phyloP scores from a whole-genome alignment of 2,888 invertebrate genomes.

The Papilio protenor region DNA sequence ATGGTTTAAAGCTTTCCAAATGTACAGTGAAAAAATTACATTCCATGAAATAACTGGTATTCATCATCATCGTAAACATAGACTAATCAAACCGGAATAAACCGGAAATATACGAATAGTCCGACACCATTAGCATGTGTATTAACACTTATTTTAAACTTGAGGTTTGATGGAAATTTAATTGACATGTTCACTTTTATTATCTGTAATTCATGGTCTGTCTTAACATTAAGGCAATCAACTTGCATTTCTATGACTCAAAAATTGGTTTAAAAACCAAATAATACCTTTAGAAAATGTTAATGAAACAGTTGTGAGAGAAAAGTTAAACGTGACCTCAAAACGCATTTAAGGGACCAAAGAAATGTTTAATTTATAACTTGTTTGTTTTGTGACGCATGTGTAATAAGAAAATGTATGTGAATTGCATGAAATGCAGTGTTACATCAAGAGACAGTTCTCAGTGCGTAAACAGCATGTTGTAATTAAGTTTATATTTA shows the following conservation, averaged over 20 bases:
- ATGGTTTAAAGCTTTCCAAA: neutral
- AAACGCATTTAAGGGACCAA: neutral
- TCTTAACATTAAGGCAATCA: conserved; percentile 7
- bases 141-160: neutral
- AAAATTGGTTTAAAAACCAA: neutral
- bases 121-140: neutral
- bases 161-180: neutral
- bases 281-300: neutral
- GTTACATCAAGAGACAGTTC: conserved; percentile 12
- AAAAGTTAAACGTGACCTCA: neutral
- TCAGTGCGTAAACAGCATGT: neutral
- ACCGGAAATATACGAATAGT: neutral
- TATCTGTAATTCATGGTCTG: neutral
- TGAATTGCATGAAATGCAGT: neutral
- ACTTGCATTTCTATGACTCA: neutral
- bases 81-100: neutral
- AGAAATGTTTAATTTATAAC: conserved; percentile 13
- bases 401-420: conserved; percentile 7
- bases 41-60: neutral
- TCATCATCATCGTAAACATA: neutral
- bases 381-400: conserved; percentile 2
- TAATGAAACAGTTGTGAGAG: neutral
- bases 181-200: conserved; percentile 18
- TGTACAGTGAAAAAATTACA: neutral
- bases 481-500: conserved; percentile 11